These are phyloP conservation scores for Aptenodytes patagonicus DNA, from an alignment of 2,113 vertebrate species.

Conservation along the genomic window DNA sequence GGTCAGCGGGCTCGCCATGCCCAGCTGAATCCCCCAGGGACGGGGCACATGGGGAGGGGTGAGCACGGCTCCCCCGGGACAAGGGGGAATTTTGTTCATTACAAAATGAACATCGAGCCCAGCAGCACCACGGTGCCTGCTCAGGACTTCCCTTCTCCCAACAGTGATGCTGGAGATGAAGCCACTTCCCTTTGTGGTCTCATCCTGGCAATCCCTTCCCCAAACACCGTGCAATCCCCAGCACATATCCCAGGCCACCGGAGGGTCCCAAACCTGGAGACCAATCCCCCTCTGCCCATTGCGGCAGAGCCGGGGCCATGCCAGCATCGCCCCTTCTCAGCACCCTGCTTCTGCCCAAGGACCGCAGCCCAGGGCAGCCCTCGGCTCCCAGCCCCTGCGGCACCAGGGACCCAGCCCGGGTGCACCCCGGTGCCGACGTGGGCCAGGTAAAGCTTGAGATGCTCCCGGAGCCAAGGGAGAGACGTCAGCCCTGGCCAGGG, in stretches of 20 bases:
- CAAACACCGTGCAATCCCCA: neutral
- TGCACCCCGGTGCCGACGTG: fast-evolving
- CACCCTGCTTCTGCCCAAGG: neutral
- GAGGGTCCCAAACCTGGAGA: neutral
- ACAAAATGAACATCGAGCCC: neutral
- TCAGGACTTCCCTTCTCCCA: neutral
- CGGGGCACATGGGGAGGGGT: neutral
- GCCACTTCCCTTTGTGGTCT: neutral
- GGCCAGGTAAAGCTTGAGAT: neutral
- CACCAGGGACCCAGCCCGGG: neutral
- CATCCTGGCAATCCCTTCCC: neutral
- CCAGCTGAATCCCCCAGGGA: neutral
- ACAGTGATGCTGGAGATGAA: neutral
- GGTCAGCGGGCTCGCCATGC: neutral
- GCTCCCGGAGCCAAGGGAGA: neutral
- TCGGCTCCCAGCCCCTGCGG: neutral
- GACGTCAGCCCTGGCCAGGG: neutral
- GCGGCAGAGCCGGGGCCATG: fast-evolving
- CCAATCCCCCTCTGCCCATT: neutral
- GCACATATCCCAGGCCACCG: fast-evolving
- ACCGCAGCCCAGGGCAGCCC: neutral
- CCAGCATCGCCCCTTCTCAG: neutral
- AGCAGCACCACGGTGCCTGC: neutral
- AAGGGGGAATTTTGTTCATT: too few relatives aligned
- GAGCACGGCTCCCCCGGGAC: fast-evolving